These are phyloP conservation scores for Sialis lutaria DNA, from an alignment of 2,888 invertebrate genomes.

Conservation along the genomic window DNA sequence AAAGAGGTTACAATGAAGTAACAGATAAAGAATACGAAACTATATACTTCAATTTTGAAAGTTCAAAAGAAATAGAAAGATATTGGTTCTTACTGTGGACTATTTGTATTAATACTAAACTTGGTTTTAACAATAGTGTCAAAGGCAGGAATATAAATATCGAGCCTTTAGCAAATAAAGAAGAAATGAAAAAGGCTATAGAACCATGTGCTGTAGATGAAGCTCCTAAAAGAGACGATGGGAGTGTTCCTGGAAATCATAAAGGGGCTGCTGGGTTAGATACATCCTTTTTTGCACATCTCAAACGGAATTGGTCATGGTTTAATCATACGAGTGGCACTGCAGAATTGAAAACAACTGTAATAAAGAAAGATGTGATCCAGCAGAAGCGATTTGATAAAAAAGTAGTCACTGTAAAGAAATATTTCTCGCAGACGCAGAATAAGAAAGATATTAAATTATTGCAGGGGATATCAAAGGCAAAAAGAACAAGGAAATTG, in stretches of 20 bases:
- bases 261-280: conserved; percentile 57
- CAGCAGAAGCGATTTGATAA: not conserved
- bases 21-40: conserved; percentile 37
- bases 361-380: not conserved
- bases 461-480: not conserved
- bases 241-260: conserved; percentile 51
- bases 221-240: conserved; percentile 30
- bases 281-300: conserved; percentile 46
- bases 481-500: conserved; percentile 4
- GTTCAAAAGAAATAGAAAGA: conserved; percentile 32
- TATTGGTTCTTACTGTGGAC: conserved; percentile 55
- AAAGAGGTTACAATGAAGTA: conserved; percentile 40
- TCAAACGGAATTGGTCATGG: conserved; percentile 43
- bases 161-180: conserved; percentile 28
- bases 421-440: not conserved
- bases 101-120: conserved; percentile 45
- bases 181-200: conserved; percentile 26
- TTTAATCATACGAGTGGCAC: not conserved
- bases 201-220: conserved; percentile 26
- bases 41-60: conserved; percentile 34
- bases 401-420: not conserved
- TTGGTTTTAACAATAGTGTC: conserved; percentile 24
- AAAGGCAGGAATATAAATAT: not conserved
- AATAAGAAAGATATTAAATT: conserved; percentile 2
- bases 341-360: not conserved